A percentile compares a stretch with the other conserved stretches of the same genome.
phyloP scores from a whole-genome alignment of 2,888 invertebrate genomes.

The Xiphydria camelus region DNA sequence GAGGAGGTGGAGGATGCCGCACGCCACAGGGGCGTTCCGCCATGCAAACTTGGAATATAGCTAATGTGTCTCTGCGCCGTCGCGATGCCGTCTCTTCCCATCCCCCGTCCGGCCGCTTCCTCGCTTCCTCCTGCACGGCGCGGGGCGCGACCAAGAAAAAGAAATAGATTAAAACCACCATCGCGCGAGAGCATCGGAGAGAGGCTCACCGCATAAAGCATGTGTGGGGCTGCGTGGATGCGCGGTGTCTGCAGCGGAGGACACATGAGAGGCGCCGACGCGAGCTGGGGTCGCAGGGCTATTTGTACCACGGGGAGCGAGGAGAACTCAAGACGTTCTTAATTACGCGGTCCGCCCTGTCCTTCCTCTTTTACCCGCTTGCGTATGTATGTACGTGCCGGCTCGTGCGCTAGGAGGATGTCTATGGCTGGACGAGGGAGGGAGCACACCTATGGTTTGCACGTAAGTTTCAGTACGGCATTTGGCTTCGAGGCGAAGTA shows the following conservation, averaged over 20 bases:
- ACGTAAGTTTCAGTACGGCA: no score
- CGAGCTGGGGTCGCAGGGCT: conserved; percentile 37
- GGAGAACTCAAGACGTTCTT: conserved; percentile 20
- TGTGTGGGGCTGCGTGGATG: conserved; percentile 3
- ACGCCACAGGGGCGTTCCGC: conserved; percentile 53
- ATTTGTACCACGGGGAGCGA: conserved; percentile 44
- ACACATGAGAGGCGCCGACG: conserved; percentile 45
- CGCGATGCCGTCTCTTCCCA: conserved; percentile 31
- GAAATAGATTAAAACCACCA: conserved; percentile 41
- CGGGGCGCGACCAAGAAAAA: conserved; percentile 25
- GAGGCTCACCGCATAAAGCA: conserved; percentile 10
- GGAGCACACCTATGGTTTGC: no score
- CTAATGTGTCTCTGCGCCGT: conserved; percentile 41
- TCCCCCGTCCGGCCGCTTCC: conserved; percentile 21
- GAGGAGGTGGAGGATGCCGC: conserved; percentile 7
- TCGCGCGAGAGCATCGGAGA: conserved; percentile 4
- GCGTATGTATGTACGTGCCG: no score
- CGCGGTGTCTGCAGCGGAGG: conserved; percentile 9
- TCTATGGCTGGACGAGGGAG: no score
- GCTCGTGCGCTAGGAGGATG: no score
- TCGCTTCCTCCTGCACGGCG: conserved; percentile 1
- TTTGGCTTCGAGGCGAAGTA: no score
- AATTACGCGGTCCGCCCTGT: conserved; percentile 20
- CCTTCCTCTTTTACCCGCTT: not conserved
- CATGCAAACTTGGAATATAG: conserved; percentile 56